Evolutionary conservation across 2,113 vertebrate genomes (phyloP).

Genomic region (Lasiurus cinereus): DNA sequence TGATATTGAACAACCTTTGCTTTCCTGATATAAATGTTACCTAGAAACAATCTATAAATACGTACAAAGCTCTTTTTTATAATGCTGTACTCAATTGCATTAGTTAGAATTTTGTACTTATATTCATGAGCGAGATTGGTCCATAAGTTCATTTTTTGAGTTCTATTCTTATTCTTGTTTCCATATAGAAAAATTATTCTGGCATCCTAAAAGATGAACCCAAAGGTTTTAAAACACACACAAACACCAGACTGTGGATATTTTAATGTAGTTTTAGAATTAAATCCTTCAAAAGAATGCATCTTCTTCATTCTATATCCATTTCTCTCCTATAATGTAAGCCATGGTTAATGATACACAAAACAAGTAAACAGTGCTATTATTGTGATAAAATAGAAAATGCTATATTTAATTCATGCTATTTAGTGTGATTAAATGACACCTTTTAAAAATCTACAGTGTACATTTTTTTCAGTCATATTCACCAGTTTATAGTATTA

Average conservation of each 20-base stretch:
- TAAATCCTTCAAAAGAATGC: background rate
- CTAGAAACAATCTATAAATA: background rate
- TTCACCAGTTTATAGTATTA: background rate
- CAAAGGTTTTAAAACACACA: background rate
- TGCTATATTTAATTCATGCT: background rate
- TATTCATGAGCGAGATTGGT: background rate
- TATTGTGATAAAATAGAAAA: background rate
- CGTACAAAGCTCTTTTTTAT: background rate
- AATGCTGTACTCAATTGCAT: background rate
- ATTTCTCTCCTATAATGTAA: background rate
- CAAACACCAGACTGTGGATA: background rate
- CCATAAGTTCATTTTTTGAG: background rate
- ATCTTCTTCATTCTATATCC: background rate
- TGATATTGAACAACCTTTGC: background rate
- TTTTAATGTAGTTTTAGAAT: slow-evolving; percentile 13
- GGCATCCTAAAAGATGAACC: background rate
- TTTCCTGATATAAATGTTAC: background rate
- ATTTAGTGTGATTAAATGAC: slow-evolving; percentile 37
- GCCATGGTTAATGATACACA: background rate
- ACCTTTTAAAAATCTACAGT: background rate
- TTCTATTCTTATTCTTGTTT: background rate
- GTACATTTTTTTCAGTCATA: background rate
- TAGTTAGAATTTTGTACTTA: slow-evolving; percentile 22
- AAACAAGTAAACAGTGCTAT: background rate
- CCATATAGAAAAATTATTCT: background rate